A percentile compares a stretch with the other conserved stretches of the same genome.
These are phyloP conservation scores for Papilio polytes DNA, from an alignment of 1,140 invertebrate species.

Conservation along the genomic window DNA sequence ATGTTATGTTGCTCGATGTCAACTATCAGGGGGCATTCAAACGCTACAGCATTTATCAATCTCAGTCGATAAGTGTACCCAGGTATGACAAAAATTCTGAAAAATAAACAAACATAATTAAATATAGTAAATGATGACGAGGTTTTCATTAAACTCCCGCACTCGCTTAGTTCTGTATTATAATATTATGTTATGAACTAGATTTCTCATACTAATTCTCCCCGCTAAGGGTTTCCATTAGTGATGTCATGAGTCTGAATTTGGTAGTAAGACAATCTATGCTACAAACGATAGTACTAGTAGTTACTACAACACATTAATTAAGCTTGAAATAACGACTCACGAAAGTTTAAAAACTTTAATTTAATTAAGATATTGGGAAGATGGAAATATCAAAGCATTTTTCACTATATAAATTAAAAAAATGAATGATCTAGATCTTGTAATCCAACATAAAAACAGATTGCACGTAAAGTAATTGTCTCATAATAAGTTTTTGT, in stretches of 20 bases:
- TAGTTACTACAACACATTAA: no score
- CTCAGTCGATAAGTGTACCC: constrained; percentile 90
- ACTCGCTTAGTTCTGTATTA: no score
- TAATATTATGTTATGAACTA: no score
- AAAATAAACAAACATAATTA: constrained; percentile 44
- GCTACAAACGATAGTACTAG: no score
- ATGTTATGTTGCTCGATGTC: constrained; percentile 86
- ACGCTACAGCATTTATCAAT: constrained; percentile 92
- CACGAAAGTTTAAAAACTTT: no score
- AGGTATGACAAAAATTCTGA: constrained; percentile 82
- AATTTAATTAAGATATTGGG: neutral
- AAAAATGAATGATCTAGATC: neutral
- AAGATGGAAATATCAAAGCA: neutral
- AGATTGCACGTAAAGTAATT: constrained; percentile 2
- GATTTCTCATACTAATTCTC: no score
- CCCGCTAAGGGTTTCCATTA: no score
- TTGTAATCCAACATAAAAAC: neutral
- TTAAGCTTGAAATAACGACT: no score
- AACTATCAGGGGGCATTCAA: constrained; percentile 93
- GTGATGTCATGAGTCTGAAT: no score
- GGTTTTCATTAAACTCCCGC: neutral
- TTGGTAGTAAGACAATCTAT: no score
- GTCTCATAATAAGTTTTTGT: neutral
- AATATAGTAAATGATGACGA: neutral
- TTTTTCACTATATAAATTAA: neutral